Evolutionary conservation across 2,113 vertebrate genomes (phyloP), one percentile per base, ranked within the genome.

Genomic region (Alligator mississippiensis): DNA sequence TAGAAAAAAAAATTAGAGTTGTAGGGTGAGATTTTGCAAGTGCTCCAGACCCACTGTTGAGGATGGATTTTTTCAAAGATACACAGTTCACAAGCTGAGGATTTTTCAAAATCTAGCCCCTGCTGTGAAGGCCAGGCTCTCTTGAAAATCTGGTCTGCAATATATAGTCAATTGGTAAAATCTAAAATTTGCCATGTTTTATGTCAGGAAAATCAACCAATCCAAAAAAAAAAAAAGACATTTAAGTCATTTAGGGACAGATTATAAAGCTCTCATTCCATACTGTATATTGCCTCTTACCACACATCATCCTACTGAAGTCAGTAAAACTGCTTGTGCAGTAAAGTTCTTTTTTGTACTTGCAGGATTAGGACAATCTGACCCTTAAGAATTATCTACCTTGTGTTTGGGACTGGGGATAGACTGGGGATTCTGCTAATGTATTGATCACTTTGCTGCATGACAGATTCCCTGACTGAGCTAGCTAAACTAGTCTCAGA

Each of bases 121-220:
- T 83, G n/a, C 58, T 85, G 30, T 92, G 87, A 82, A 75, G 90
- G 90, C 90, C 89, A 24, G 34, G 30, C 58, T 25, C 17, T 77
- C 22, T 93, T 94, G 90, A 90, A 93, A 95, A 85, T 77, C 91
- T 95, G 21, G 38, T 90, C 91, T 83, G 94, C 87, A 85, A 28
- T 75, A 84, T 94, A 86, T 87, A 91, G 86, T 85, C 61, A 82
- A 75, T 86, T 86, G 90, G 89, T 94, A 95, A 92, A 87, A 17
- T 57, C 54, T 83, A 77, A 55, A 63, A 13, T 22, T 88, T 95
- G 86, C 55, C 82, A 27, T 1, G 62, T 72, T 83, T 91, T 86
- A 55, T 85, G 4, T 87, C 77, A 83, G 68, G 47, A 91, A 90
- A 93, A 92, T 90, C 34, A 74, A 38, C 70, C 22, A 24, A 13